Conservation (phyloP, 2,113 vertebrate genomes). For the Tragelaphus imberbis region DNA sequence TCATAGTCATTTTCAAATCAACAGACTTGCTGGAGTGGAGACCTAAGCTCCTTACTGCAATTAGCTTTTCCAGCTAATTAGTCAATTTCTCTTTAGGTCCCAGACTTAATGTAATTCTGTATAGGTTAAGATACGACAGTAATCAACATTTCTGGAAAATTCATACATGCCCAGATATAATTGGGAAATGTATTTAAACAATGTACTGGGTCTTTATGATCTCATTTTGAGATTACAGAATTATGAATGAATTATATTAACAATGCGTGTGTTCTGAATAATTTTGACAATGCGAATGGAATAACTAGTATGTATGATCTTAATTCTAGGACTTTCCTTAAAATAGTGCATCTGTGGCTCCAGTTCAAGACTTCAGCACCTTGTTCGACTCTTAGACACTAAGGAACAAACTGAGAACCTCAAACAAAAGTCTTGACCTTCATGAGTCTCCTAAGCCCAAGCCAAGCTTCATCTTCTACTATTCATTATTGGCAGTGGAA, state of each 20-base stretch:
- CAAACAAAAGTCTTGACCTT: neutral
- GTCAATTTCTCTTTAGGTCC: neutral
- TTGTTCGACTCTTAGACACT: neutral
- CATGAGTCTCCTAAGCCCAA: neutral
- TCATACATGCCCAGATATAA: neutral
- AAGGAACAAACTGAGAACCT: neutral
- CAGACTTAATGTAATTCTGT: conserved; percentile 11
- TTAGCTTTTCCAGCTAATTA: conserved; percentile 12
- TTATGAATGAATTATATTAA: neutral
- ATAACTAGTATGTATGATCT: neutral
- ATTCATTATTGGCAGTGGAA: neutral
- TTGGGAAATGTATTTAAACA: neutral
- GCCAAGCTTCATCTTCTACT: neutral
- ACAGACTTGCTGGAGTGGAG: neutral
- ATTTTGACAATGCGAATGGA: neutral
- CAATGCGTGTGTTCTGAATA: neutral
- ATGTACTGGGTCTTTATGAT: neutral
- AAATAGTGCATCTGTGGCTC: neutral
- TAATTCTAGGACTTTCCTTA: conserved; percentile 16
- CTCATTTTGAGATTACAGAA: neutral
- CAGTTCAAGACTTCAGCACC: neutral
- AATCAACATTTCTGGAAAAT: conserved; percentile 15
- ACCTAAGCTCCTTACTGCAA: neutral
- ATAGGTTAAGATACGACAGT: neutral
- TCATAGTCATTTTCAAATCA: conserved; percentile 23